These are phyloP conservation scores for Myotis pilosus DNA, from an alignment of 2,797 vertebrate species.

Conservation along the genomic window DNA sequence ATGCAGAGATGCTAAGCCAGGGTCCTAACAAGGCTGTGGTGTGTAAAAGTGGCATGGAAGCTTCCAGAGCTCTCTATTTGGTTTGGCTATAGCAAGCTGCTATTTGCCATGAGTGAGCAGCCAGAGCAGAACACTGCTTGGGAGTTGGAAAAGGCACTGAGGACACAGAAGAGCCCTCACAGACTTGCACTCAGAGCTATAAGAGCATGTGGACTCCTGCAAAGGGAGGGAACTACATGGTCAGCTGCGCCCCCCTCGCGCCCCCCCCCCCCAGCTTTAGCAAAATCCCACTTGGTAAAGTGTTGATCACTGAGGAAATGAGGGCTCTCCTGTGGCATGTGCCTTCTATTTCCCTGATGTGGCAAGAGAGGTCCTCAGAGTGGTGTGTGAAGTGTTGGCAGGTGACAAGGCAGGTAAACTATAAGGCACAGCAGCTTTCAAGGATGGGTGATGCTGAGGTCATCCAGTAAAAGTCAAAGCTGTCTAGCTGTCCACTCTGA, in stretches of 20 bases:
- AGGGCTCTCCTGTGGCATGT: neutral
- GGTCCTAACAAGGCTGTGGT: neutral
- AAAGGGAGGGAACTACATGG: neutral
- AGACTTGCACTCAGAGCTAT: neutral
- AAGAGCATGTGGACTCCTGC: neutral
- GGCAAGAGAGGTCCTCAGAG: neutral
- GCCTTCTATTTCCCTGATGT: neutral
- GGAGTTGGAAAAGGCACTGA: neutral
- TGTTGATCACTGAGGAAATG: neutral
- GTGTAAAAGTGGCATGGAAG: neutral
- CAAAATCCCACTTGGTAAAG: neutral
- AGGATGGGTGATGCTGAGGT: neutral
- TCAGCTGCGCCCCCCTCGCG: neutral
- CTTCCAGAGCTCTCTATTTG: constrained; percentile 39
- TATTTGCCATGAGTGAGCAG: constrained; percentile 13
- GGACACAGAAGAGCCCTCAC: neutral
- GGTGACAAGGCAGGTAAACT: neutral
- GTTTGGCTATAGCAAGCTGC: constrained; percentile 52
- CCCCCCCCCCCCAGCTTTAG: neutral
- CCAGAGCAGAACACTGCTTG: constrained; percentile 21
- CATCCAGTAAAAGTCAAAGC: neutral
- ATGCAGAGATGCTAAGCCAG: neutral
- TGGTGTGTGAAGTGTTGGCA: neutral
- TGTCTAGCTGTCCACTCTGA: neutral
- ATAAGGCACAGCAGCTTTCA: neutral